These are phyloP conservation scores for Heteractis magnifica DNA, from an alignment of 92 coral and sea anemone species.

Conservation along the genomic window DNA sequence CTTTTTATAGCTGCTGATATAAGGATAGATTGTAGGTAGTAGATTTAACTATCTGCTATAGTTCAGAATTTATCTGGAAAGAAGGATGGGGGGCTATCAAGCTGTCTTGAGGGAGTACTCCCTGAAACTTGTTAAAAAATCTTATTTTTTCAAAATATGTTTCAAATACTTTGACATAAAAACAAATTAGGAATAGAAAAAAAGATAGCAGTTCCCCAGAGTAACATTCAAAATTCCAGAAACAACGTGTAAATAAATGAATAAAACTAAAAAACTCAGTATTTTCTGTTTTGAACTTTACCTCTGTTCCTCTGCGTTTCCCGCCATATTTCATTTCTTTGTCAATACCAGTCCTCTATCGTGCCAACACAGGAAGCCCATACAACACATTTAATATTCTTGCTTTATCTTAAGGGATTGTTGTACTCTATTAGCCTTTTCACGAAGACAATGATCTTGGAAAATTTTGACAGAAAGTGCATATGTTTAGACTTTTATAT, in stretches of 20 bases:
- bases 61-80: no score
- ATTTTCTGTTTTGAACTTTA: not conserved
- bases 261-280: not conserved
- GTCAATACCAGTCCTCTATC: not conserved
- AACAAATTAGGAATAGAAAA: no score
- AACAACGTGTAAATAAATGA: not conserved
- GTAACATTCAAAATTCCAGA: not conserved
- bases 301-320: constrained; percentile 20
- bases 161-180: no score
- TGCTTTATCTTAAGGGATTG: not conserved
- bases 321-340: constrained; percentile 58
- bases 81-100: no score
- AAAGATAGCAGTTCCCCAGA: not conserved
- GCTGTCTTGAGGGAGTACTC: no score
- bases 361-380: constrained; percentile 29
- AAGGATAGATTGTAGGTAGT: no score
- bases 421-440: not conserved
- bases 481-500: not conserved
- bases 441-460: not conserved
- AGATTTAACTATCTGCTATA: no score
- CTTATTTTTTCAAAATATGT: no score
- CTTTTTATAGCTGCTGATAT: no score
- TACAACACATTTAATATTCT: not conserved
- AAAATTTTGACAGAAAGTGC: not conserved
- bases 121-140: no score